These are phyloP conservation scores for Creontiades dilutus DNA, from an alignment of 2,888 invertebrate species.

Conservation along the genomic window DNA sequence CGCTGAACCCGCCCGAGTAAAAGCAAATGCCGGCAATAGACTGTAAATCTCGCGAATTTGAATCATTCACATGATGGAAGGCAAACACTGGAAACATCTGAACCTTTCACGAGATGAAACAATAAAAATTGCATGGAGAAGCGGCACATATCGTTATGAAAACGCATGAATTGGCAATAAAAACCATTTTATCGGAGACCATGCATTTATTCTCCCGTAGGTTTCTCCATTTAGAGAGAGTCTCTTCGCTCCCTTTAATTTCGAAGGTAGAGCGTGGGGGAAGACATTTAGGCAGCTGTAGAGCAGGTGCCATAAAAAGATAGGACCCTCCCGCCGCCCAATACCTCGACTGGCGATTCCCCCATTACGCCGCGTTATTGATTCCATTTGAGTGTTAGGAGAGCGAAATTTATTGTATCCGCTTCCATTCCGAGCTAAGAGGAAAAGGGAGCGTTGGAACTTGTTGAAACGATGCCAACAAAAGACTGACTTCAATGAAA, in stretches of 20 bases:
- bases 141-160: constrained; percentile 1
- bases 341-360: background rate
- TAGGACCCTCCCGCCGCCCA: background rate
- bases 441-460: constrained; percentile 27
- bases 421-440: background rate
- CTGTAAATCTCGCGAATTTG: background rate
- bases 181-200: background rate
- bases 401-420: constrained; percentile 50
- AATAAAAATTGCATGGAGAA: constrained; percentile 11
- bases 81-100: constrained; percentile 5
- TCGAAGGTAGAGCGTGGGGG: background rate
- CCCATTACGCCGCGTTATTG: constrained; percentile 46
- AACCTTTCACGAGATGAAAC: constrained; percentile 25
- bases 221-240: background rate
- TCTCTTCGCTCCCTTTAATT: constrained; percentile 11
- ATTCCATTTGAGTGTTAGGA: constrained; percentile 48
- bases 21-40: background rate
- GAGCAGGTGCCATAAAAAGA: constrained; percentile 48
- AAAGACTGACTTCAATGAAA: constrained; percentile 25
- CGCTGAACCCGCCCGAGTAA: background rate
- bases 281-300: constrained; percentile 41
- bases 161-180: constrained; percentile 32
- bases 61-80: background rate
- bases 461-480: constrained; percentile 28
- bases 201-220: constrained; percentile 12